Evolutionary conservation across 1,140 invertebrate species (phyloP), one percentile per base, ranked within the genome.

Genomic region (Aethina tumida): DNA sequence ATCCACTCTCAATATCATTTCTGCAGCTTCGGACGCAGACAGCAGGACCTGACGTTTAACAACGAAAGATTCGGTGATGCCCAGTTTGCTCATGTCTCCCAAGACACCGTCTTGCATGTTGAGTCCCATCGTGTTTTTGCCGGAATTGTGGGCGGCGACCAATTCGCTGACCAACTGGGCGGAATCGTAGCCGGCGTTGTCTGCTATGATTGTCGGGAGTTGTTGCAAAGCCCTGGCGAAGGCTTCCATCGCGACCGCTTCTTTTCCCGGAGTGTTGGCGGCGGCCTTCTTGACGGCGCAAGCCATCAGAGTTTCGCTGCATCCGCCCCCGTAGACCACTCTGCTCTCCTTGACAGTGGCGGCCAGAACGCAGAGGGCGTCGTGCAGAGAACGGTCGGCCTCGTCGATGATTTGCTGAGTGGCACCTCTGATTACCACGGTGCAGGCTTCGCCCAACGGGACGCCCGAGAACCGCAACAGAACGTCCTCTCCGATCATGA

Each of bases 381-480:
- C 97, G 57, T 99, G 97, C 4, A 99, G 63, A 1, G 96, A 98
- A 26, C 97, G 75, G 51, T 99, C 95, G 2, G 97, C 96, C 67
- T 99, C 97, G 55, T 98, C 96, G 7, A 99, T 74, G 55, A 99
- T 98, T 67, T 99, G 97, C 59, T 97, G 84, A 3, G 97, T 99
- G n/a, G 97, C 94, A 35, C 96, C 97, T 39, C 97, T 79, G 35
- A 99, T 82, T 0, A 99, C 83, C 47, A 99, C 79, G 0, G 93
- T 95, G 63, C 97, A 99, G 5, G 97, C 97, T 62, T 98, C 89
- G 15, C 96, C 96, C 35, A 96, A 59, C 36, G 82, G 75, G 17
- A 98, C 93, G 25, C 93, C 96, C 25, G 89, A 90, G 66, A 99
- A 99, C 53, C 92, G 83, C 21, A 99, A 65, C 13, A 99, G 68